Evolutionary conservation across 64 coral and sea anemone genomes (phyloP), one percentile per base, ranked within the genome.

Genomic region (Catalaphyllia jardinei): DNA sequence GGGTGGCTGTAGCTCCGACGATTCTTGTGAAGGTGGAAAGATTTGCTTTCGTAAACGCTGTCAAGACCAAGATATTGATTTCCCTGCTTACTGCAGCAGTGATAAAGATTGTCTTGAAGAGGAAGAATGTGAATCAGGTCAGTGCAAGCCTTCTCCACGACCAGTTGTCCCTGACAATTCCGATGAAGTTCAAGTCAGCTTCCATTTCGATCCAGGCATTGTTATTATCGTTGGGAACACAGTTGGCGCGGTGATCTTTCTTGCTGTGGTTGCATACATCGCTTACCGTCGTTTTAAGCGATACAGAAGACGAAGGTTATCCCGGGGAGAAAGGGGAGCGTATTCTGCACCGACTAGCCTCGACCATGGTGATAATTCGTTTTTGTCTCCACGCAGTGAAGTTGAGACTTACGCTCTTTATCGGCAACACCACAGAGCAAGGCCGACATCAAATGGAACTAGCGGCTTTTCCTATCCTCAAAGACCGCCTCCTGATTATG

Each of bases 401-500:
- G 22, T 33, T 71, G 63, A 71, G 27, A 38, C 19, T 10, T 28
- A 27, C 38, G 22, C 81, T 39, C 10, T 71, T 22, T 62, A 59
- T 19, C 27, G 79, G n/a, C 79, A 81, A 55, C 29, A 59, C 12
- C 25, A 50, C 14, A 71, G 62, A 51, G 19, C 39, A n/a, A 24
- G 81, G 10, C 17, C 31, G n/a, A 42, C 29, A 50, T 49, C 71
- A 25, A 64, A 11, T 15, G 35, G 9, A 50, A 71, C 22, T 46
- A 71, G 24, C 64, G 59, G 29, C 10, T 83, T 39, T 24, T 20
- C 59, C 2, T 65, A 65, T 24, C 60, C 79, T 27, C 63, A 28
- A 51, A 52, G 30, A 85, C 81, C 81, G 35, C 81, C 81, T n/a
- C 81, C 81, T 51, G 81, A 67, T 5, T 85, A 85, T 85, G 81